Conservation (phyloP, 1,140 invertebrate species). For the Saccostrea cuccullata region DNA sequence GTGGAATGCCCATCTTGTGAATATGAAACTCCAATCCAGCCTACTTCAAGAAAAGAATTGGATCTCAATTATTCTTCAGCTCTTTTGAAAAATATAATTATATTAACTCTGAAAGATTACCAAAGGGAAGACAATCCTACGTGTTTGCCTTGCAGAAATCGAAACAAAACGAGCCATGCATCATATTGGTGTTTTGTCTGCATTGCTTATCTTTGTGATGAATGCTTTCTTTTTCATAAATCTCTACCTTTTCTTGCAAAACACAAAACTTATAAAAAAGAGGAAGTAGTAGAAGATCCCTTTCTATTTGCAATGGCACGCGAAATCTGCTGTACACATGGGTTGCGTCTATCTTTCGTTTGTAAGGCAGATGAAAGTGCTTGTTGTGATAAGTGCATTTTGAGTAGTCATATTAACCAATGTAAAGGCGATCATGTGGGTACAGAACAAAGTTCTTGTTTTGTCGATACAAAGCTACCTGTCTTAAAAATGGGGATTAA, state of each 20-base stretch:
- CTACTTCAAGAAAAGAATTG: neutral
- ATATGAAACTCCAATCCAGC: neutral
- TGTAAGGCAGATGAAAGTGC: neutral
- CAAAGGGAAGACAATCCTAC: neutral
- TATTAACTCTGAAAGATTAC: neutral
- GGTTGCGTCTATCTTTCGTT: neutral
- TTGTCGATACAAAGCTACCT: neutral
- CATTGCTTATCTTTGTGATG: neutral
- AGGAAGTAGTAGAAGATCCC: neutral
- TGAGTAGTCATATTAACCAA: neutral
- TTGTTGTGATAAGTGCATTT: neutral
- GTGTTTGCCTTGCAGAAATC: neutral
- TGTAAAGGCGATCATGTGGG: neutral
- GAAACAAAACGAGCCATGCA: neutral
- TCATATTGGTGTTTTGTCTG: constrained; percentile 1
- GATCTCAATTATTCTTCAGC: neutral
- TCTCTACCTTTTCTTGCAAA: neutral
- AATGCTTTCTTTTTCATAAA: neutral
- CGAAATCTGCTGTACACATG: neutral
- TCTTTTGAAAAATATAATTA: neutral
- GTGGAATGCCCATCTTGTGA: neutral
- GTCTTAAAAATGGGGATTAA: neutral
- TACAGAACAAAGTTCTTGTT: neutral
- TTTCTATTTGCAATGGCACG: neutral
- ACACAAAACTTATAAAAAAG: neutral